phyloP scores from a whole-genome alignment of 2,113 vertebrate genomes.

The Octodon degus region DNA sequence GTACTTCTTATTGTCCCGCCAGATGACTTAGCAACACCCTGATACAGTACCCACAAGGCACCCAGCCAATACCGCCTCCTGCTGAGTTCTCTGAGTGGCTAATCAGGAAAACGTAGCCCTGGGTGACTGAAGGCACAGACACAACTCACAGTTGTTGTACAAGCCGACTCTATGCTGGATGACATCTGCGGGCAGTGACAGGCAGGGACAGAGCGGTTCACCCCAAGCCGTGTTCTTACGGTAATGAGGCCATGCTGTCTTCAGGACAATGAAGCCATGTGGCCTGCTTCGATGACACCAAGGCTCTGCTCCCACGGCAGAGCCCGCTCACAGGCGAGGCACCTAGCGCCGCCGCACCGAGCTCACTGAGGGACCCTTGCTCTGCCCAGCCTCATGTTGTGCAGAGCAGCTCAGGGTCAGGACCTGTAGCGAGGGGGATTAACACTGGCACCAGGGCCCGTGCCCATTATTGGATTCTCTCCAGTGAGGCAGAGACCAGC shows the following conservation, averaged over 20 bases:
- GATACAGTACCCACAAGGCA: background rate
- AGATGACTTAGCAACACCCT: background rate
- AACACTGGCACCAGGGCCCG: background rate
- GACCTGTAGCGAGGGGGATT: background rate
- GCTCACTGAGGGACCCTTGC: background rate
- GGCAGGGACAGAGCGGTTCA: background rate
- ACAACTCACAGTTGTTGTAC: conserved; percentile 22
- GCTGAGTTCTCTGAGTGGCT: background rate
- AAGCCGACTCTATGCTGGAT: conserved; percentile 49
- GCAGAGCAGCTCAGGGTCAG: rapidly evolving
- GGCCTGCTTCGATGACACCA: conserved; percentile 56
- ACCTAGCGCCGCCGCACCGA: no score
- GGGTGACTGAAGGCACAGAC: background rate
- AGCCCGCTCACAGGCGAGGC: background rate
- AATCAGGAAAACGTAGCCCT: background rate
- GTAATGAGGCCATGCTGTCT: conserved; percentile 45
- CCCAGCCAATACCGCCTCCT: background rate
- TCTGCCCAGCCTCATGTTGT: rapidly evolving
- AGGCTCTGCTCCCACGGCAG: background rate
- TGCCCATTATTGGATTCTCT: conserved; percentile 43
- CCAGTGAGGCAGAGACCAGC: conserved; percentile 57
- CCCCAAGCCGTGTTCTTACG: conserved; percentile 23
- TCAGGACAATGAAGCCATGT: conserved; percentile 55
- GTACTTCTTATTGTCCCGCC: background rate
- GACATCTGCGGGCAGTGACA: conserved; percentile 51